phyloP scores from a whole-genome alignment of 2,113 vertebrate genomes.

The Indicator indicator region DNA sequence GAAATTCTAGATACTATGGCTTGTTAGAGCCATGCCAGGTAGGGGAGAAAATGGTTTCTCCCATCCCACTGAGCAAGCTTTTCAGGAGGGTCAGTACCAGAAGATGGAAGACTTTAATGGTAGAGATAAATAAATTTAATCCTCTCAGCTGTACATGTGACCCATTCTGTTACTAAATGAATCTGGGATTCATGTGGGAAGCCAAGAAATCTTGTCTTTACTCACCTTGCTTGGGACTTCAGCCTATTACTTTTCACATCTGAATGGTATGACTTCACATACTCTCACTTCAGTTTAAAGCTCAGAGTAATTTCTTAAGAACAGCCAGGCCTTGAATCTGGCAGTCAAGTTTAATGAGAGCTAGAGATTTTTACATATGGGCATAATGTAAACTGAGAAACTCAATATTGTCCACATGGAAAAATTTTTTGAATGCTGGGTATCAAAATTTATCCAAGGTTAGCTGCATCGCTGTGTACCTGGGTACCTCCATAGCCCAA shows the following conservation, averaged over 20 bases:
- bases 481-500: background rate
- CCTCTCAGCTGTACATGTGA: background rate
- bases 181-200: background rate
- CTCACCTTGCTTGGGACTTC: background rate
- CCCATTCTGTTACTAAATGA: background rate
- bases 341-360: background rate
- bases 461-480: too few relatives aligned
- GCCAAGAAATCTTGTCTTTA: background rate
- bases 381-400: background rate
- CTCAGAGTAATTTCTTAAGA: background rate
- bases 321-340: background rate
- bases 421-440: background rate
- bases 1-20: background rate
- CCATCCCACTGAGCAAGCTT: background rate
- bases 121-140: background rate
- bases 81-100: background rate
- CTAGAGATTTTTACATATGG: background rate
- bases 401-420: background rate
- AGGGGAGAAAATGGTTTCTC: background rate
- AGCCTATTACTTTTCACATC: background rate
- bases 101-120: background rate
- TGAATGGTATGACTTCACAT: background rate
- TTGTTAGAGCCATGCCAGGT: background rate
- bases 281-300: background rate
- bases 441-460: background rate